Evolutionary conservation across 37 sponge, comb jelly and placozoan species (phyloP).

Genomic region (Haliclona indistincta): DNA sequence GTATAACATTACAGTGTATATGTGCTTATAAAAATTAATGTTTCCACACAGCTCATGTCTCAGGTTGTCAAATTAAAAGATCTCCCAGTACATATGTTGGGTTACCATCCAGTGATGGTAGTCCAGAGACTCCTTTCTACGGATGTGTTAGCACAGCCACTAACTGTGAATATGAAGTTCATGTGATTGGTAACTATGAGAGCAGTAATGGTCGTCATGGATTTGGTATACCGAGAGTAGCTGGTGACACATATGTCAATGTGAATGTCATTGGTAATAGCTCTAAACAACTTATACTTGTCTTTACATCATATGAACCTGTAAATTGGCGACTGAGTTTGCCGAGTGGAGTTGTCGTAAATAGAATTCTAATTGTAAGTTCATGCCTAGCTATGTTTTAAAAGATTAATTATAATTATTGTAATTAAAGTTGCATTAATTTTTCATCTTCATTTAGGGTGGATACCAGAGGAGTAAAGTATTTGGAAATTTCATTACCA

Average conservation of each 20-base stretch:
- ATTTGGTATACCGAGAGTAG: neutral
- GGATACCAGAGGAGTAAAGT: neutral
- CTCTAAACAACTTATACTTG: slow-evolving; percentile 11
- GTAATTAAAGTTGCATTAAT: too few relatives aligned
- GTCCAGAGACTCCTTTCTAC: too few relatives aligned
- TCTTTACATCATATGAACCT: slow-evolving; percentile 23
- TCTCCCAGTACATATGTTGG: too few relatives aligned
- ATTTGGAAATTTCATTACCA: neutral
- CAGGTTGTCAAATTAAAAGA: too few relatives aligned
- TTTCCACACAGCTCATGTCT: too few relatives aligned
- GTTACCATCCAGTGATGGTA: too few relatives aligned
- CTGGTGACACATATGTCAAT: slow-evolving; percentile 5
- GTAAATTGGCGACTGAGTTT: slow-evolving; percentile 14
- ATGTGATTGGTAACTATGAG: slow-evolving; percentile 16
- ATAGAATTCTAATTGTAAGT: slow-evolving; percentile 15
- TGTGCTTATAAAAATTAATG: too few relatives aligned
- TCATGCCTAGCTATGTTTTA: too few relatives aligned
- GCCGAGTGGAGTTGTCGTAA: slow-evolving; percentile 3
- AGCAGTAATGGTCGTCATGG: neutral
- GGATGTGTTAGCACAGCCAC: too few relatives aligned
- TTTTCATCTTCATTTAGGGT: neutral
- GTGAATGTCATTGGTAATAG: neutral
- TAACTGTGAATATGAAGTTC: slow-evolving; percentile 16
- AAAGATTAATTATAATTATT: too few relatives aligned
- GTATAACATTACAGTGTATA: too few relatives aligned